phyloP scores from a whole-genome alignment of 1,140 invertebrate genomes.

The Drosophila tsacasi region DNA sequence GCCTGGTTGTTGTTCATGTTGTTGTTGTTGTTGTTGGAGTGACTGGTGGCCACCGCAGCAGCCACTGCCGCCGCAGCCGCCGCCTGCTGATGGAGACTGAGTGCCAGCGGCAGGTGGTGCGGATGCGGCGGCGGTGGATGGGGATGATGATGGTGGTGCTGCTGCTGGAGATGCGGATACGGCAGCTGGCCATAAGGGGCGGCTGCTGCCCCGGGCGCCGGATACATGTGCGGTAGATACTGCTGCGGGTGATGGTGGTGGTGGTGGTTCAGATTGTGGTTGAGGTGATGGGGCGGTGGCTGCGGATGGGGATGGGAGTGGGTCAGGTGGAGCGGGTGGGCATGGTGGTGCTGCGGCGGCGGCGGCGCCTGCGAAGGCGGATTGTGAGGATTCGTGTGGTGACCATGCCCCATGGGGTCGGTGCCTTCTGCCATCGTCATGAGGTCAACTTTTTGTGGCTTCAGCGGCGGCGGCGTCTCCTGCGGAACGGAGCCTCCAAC shows the following conservation, averaged over 20 bases:
- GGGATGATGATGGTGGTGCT: constrained; percentile 34
- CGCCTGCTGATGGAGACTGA: constrained; percentile 47
- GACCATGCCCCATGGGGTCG: constrained; percentile 85
- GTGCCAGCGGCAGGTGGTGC: constrained; percentile 55
- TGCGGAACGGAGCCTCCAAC: constrained; percentile 27
- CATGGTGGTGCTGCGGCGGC: constrained; percentile 62
- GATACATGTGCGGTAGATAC: constrained; percentile 59
- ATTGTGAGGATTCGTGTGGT: constrained; percentile 75
- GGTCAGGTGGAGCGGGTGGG: constrained; percentile 56
- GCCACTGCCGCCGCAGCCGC: constrained; percentile 72
- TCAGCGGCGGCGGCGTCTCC: constrained; percentile 41
- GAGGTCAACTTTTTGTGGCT: constrained; percentile 80
- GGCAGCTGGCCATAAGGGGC: constrained; percentile 63
- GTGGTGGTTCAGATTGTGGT: constrained; percentile 46
- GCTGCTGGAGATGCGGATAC: constrained; percentile 74
- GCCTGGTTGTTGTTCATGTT: constrained; percentile 87
- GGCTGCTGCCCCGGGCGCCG: constrained; percentile 48
- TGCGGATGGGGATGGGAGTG: constrained; percentile 51
- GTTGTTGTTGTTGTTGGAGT: constrained; percentile 86
- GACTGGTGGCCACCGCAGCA: constrained; percentile 65
- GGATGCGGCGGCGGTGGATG: constrained; percentile 21
- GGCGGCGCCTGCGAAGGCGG: constrained; percentile 57
- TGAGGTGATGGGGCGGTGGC: constrained; percentile 34
- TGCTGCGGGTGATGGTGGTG: constrained; percentile 59
- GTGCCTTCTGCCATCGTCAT: constrained; percentile 85